phyloP scores from a whole-genome alignment of 2,888 invertebrate species.

The Oasisia sp. region DNA sequence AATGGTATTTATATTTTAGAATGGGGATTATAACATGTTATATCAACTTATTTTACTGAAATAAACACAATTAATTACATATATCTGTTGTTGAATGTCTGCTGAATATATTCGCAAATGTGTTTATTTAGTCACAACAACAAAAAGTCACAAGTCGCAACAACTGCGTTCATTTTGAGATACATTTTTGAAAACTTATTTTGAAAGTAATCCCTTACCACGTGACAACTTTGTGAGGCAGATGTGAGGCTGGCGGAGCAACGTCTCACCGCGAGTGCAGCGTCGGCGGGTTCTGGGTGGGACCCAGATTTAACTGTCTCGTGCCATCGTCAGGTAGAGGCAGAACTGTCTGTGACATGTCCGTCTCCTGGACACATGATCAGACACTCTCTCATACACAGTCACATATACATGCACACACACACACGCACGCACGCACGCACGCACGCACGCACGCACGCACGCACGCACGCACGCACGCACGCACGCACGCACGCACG shows the following conservation, averaged over 20 bases:
- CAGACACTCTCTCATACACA: neutral
- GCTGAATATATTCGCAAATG: too few species aligned
- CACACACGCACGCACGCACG: too few species aligned
- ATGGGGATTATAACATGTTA: too few species aligned
- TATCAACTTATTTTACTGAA: too few species aligned
- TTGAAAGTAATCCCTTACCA: neutral
- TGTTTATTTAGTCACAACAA: too few species aligned
- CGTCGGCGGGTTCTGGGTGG: neutral
- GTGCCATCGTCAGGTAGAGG: neutral
- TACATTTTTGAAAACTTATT: neutral
- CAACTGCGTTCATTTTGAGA: neutral
- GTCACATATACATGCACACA: neutral
- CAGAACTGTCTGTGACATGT: neutral
- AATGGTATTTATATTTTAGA: too few species aligned
- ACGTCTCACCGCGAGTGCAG: neutral
- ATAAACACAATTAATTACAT: too few species aligned
- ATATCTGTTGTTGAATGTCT: too few species aligned
- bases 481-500: too few species aligned
- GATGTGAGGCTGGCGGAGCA: neutral
- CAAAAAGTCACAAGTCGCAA: too few species aligned
- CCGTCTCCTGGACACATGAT: neutral
- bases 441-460: too few species aligned
- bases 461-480: too few species aligned
- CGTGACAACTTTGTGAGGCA: neutral
- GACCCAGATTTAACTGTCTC: neutral